These are phyloP conservation scores for Loris lydekkerianus DNA, from an alignment of 2,797 vertebrate genomes.

Conservation along the genomic window DNA sequence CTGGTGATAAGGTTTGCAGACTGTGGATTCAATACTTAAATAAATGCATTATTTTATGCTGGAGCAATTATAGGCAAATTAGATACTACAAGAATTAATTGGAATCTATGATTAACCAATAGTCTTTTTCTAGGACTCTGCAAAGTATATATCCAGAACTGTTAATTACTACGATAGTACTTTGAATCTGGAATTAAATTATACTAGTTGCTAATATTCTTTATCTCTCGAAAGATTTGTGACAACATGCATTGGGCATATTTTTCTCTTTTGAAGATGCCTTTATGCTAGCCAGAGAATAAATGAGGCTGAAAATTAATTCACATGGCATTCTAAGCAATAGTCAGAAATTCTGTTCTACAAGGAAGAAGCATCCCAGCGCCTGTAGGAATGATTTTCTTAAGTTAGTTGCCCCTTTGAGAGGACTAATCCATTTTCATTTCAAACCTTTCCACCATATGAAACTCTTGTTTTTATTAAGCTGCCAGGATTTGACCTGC, in stretches of 20 bases:
- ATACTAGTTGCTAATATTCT: slow-evolving; percentile 58
- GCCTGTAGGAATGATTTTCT: slow-evolving; percentile 71
- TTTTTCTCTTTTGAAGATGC: slow-evolving; percentile 78
- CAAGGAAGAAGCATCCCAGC: slow-evolving; percentile 64
- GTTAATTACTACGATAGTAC: slow-evolving; percentile 35
- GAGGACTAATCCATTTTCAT: slow-evolving; percentile 50
- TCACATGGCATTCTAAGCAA: slow-evolving; percentile 83
- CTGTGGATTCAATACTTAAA: not conserved
- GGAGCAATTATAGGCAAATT: slow-evolving; percentile 45
- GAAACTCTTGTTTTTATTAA: slow-evolving; percentile 66
- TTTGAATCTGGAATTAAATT: slow-evolving; percentile 69
- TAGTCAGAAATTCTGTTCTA: slow-evolving; percentile 77
- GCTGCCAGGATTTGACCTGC: not conserved
- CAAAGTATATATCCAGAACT: slow-evolving; percentile 30
- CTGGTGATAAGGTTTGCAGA: slow-evolving; percentile 26
- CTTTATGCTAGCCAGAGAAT: slow-evolving; percentile 78
- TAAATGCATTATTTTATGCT: slow-evolving; percentile 15
- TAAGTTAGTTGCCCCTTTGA: slow-evolving; percentile 50
- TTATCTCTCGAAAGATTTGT: slow-evolving; percentile 77
- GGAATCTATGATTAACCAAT: slow-evolving; percentile 55
- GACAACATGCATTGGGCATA: slow-evolving; percentile 58
- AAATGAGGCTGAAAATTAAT: slow-evolving; percentile 85
- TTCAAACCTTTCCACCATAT: slow-evolving; percentile 34
- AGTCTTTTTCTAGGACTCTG: slow-evolving; percentile 27
- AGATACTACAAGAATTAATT: slow-evolving; percentile 25